Conservation (phyloP, 2,797 vertebrate species). For the Pteropus rufus region DNA sequence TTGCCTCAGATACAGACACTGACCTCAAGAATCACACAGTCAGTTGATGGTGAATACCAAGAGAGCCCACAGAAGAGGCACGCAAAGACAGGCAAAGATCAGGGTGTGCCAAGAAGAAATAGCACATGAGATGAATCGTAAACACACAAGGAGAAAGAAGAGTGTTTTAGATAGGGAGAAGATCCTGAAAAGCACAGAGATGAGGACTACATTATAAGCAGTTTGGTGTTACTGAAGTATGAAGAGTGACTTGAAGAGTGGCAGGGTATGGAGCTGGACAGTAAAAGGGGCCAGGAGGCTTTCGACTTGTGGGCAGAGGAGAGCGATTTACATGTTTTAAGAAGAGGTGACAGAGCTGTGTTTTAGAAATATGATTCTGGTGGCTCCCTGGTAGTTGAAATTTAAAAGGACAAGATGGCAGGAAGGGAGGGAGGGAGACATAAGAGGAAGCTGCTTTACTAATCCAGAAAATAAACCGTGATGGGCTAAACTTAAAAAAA, state of each 20-base stretch:
- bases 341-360: not conserved
- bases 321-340: not conserved
- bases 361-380: conserved; percentile 25
- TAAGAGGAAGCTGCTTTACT: not conserved
- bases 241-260: not conserved
- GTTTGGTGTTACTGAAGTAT: not conserved
- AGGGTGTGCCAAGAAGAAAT: not conserved
- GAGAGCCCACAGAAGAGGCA: not conserved
- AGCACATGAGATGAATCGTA: not conserved
- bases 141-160: not conserved
- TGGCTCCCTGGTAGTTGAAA: not conserved
- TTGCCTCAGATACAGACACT: not conserved
- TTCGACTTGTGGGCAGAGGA: not conserved
- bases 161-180: not conserved
- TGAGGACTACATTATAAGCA: not conserved
- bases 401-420: not conserved
- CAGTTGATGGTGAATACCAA: not conserved
- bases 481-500: not conserved
- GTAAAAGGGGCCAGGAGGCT: not conserved
- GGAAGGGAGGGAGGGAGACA: not conserved
- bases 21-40: not conserved
- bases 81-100: not conserved
- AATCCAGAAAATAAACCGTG: not conserved
- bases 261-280: not conserved
- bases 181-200: not conserved